phyloP scores from a whole-genome alignment of 2,888 invertebrate genomes.

The Cordylochernes scorpioides region DNA sequence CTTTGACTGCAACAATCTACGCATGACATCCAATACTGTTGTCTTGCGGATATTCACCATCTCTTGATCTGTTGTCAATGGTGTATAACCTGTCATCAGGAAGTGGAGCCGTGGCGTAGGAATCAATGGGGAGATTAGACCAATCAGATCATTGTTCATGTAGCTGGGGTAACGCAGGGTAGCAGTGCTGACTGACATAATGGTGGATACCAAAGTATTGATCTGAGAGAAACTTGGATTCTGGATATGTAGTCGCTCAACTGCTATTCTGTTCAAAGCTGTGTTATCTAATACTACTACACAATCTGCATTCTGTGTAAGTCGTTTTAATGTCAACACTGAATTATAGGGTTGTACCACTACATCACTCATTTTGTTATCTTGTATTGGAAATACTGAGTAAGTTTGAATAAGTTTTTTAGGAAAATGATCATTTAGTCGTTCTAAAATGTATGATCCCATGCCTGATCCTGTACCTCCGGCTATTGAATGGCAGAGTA shows the following conservation, averaged over 20 bases:
- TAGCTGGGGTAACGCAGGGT: slow-evolving; percentile 85
- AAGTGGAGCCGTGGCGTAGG: slow-evolving; percentile 94
- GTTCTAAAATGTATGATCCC: slow-evolving; percentile 80
- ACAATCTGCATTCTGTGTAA: slow-evolving; percentile 86
- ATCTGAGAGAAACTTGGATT: slow-evolving; percentile 91
- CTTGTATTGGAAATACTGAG: slow-evolving; percentile 93
- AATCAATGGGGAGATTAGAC: slow-evolving; percentile 73
- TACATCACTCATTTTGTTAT: slow-evolving; percentile 87
- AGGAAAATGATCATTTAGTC: slow-evolving; percentile 65
- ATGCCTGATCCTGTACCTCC: slow-evolving; percentile 98
- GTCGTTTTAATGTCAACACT: slow-evolving; percentile 62
- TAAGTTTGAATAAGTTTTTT: slow-evolving; percentile 94
- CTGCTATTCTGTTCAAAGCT: slow-evolving; percentile 44
- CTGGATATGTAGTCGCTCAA: slow-evolving; percentile 45
- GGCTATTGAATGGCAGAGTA: slow-evolving; percentile 91
- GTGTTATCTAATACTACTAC: slow-evolving; percentile 93
- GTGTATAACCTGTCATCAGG: slow-evolving; percentile 93
- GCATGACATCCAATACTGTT: slow-evolving; percentile 90
- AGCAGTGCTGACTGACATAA: slow-evolving; percentile 93
- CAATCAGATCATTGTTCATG: slow-evolving; percentile 92
- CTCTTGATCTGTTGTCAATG: slow-evolving; percentile 63
- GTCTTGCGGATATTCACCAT: slow-evolving; percentile 52
- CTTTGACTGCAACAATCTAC: slow-evolving; percentile 79
- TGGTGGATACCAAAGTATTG: slow-evolving; percentile 82
- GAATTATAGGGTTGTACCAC: slow-evolving; percentile 93